Evolutionary conservation across 2,888 invertebrate genomes (phyloP).

Genomic region (Tortrix viridana): DNA sequence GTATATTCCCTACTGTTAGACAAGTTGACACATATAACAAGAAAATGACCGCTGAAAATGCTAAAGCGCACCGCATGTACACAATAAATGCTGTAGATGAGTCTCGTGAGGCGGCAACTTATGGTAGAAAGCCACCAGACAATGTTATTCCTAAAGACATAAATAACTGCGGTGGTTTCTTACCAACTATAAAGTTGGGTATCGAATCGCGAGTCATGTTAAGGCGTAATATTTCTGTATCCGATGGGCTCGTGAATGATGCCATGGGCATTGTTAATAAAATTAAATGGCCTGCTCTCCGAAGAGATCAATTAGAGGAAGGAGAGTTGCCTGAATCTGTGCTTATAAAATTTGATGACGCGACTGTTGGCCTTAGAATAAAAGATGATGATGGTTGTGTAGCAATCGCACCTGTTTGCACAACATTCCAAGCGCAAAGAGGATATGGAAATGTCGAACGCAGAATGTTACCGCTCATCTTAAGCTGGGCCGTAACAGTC

Average conservation of each 20-base stretch:
- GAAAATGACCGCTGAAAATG: conserved; percentile 38
- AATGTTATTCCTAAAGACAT: conserved; percentile 41
- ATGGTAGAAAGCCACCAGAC: conserved; percentile 42
- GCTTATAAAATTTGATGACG: conserved; percentile 9
- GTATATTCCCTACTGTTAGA: conserved; percentile 47
- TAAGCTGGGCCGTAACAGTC: too few species aligned
- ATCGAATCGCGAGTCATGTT: conserved; percentile 46
- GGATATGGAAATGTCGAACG: too few species aligned
- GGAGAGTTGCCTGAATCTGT: conserved; percentile 27
- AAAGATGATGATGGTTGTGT: too few species aligned
- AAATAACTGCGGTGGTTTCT: conserved; percentile 42
- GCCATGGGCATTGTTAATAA: conserved; percentile 33
- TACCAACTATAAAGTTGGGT: conserved; percentile 37
- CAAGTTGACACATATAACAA: conserved; percentile 45
- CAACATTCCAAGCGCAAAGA: too few species aligned
- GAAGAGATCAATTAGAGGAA: conserved; percentile 23
- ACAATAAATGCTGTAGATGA: conserved; percentile 41
- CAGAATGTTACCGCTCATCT: too few species aligned
- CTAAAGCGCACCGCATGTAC: conserved; percentile 26
- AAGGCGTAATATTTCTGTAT: conserved; percentile 45
- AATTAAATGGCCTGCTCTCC: conserved; percentile 41
- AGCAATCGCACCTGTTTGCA: too few species aligned
- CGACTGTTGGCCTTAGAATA: background rate
- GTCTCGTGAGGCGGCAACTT: too few species aligned
- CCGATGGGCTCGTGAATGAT: conserved; percentile 43